Conservation (phyloP, 2,888 invertebrate genomes). For the Latrodectus elegans region DNA sequence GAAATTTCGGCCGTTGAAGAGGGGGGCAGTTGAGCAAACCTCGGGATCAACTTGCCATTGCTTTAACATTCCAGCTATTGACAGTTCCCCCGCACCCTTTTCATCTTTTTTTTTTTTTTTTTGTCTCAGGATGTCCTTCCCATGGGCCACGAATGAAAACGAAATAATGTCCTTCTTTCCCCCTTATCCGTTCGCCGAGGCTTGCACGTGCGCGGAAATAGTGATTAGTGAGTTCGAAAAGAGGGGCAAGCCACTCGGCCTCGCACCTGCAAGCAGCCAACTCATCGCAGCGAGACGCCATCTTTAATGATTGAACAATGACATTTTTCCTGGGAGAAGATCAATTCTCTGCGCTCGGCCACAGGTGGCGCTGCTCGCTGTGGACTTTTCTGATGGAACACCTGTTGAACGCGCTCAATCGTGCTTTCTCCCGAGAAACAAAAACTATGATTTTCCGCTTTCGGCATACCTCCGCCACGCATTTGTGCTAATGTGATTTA, state of each 20-base stretch:
- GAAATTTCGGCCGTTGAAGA: too few relatives aligned
- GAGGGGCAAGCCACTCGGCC: slow-evolving; percentile 21
- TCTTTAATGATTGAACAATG: slow-evolving; percentile 62
- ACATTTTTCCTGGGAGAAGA: slow-evolving; percentile 24
- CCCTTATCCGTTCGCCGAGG: not conserved
- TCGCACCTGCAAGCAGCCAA: slow-evolving; percentile 40
- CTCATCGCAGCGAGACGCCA: slow-evolving; percentile 11
- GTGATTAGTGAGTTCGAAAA: slow-evolving; percentile 23
- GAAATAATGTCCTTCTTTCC: slow-evolving; percentile 24
- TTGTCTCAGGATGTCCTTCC: slow-evolving; percentile 19
- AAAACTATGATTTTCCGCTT: slow-evolving; percentile 38
- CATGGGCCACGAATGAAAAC: slow-evolving; percentile 41
- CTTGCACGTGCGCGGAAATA: slow-evolving; percentile 52
- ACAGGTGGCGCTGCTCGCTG: slow-evolving; percentile 36
- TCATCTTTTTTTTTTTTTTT: slow-evolving; percentile 12
- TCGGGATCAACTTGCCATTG: too few relatives aligned
- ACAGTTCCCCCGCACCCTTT: not conserved
- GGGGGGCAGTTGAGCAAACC: too few relatives aligned
- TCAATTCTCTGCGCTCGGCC: not conserved
- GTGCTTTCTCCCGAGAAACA: slow-evolving; percentile 30
- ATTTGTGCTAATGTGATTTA: slow-evolving; percentile 36
- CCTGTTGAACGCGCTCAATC: slow-evolving; percentile 45
- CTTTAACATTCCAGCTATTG: not conserved
- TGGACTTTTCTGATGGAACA: slow-evolving; percentile 19
- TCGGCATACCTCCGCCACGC: slow-evolving; percentile 15